Conservation (phyloP, 2,797 vertebrate species). For the Scleropages formosus region DNA sequence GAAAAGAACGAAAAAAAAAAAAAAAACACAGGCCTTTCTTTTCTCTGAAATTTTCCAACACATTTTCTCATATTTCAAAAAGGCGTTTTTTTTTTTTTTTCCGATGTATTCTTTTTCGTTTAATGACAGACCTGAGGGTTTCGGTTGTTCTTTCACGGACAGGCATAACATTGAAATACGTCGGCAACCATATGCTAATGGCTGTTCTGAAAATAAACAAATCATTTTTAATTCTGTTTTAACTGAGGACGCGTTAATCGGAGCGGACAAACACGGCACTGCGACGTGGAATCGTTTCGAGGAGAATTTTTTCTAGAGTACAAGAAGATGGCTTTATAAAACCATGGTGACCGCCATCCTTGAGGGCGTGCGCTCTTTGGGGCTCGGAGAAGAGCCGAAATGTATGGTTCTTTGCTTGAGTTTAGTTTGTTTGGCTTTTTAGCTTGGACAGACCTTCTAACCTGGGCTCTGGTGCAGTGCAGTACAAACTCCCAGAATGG, state of each 20-base stretch:
- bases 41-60: background rate
- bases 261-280: slow-evolving; percentile 7
- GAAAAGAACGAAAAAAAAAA: background rate
- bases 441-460: no score
- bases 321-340: background rate
- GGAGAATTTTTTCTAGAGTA: background rate
- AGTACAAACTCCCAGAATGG: no score
- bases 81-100: slow-evolving; percentile 11
- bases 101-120: background rate
- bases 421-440: no score
- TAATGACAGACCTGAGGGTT: slow-evolving; percentile 17
- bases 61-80: slow-evolving; percentile 3
- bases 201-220: slow-evolving; percentile 26
- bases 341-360: no score
- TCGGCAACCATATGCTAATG: slow-evolving; percentile 14
- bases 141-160: slow-evolving; percentile 3
- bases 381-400: background rate
- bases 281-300: background rate
- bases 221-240: slow-evolving; percentile 26
- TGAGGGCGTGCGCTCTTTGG: background rate
- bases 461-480: no score
- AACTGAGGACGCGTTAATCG: slow-evolving; percentile 9
- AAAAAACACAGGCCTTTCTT: no score
- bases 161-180: background rate
- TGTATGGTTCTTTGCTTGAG: no score